A percentile compares a stretch with the other conserved stretches of the same genome.
phyloP scores from a whole-genome alignment of 2,797 vertebrate species.

The Pachyuromys duprasi region DNA sequence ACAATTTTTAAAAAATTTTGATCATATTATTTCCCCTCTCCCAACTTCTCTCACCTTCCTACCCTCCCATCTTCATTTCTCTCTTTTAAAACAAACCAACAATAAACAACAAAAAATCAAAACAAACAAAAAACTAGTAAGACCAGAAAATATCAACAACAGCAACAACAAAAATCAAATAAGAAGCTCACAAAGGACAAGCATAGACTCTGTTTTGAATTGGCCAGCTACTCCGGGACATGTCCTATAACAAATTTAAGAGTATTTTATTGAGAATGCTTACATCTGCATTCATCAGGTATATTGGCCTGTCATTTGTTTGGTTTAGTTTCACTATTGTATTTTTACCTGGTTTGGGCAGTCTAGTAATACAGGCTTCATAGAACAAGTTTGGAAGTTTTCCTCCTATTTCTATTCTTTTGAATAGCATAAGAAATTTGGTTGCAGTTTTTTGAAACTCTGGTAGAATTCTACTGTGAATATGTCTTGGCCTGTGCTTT shows the following conservation, averaged over 20 bases:
- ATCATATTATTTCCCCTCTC: background rate
- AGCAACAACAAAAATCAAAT: background rate
- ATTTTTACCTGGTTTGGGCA: background rate
- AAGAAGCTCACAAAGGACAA: background rate
- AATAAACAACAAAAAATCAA: background rate
- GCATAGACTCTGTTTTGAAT: background rate
- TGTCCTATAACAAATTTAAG: background rate
- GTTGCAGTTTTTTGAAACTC: background rate
- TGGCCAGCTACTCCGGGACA: background rate
- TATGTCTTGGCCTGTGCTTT: background rate
- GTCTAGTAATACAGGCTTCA: background rate
- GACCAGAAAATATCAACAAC: background rate
- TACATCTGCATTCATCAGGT: background rate
- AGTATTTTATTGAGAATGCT: background rate
- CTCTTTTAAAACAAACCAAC: background rate
- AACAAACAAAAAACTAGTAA: background rate
- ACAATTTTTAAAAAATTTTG: background rate
- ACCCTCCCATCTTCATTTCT: background rate
- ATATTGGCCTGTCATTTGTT: background rate
- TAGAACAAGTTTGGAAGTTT: background rate
- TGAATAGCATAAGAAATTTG: background rate
- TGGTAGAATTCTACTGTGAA: background rate
- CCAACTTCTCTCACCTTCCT: background rate
- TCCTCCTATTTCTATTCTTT: background rate
- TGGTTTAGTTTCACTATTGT: background rate